Percentiles rank a stretch among this genome's conserved stretches.
phyloP scores from a whole-genome alignment of 2,113 vertebrate genomes.

The Phyllostomus hastatus region DNA sequence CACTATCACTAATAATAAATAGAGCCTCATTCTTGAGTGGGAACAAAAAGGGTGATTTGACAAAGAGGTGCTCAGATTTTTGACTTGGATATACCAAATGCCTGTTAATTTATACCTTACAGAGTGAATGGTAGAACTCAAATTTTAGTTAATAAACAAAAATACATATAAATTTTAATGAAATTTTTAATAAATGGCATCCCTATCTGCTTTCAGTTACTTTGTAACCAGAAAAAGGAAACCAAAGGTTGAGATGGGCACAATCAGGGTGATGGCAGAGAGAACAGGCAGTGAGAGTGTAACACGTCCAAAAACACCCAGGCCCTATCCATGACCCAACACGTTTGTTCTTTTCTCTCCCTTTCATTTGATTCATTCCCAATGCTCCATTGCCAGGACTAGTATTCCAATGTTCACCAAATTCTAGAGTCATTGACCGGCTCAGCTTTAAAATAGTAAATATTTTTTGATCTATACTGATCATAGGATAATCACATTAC shows the following conservation, averaged over 20 bases:
- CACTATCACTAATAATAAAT: neutral
- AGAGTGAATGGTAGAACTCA: neutral
- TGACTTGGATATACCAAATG: neutral
- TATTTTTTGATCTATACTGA: neutral
- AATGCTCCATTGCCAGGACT: neutral
- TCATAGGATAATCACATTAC: neutral
- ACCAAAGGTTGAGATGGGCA: neutral
- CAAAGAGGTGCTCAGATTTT: neutral
- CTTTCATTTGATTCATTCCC: neutral
- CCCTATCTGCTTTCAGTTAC: neutral
- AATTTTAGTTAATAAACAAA: neutral
- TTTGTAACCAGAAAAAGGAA: neutral
- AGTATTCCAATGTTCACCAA: neutral
- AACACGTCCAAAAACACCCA: neutral
- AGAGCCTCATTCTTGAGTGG: neutral
- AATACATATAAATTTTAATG: too few relatives aligned
- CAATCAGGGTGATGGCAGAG: neutral
- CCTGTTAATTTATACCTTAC: neutral
- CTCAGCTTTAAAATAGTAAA: neutral
- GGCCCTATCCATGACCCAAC: neutral
- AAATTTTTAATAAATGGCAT: neutral
- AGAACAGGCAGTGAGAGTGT: neutral
- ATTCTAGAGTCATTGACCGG: neutral
- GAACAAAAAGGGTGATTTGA: neutral
- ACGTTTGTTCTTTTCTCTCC: neutral